phyloP scores from a whole-genome alignment of 64 coral and sea anemone species.

The Porites lutea region DNA sequence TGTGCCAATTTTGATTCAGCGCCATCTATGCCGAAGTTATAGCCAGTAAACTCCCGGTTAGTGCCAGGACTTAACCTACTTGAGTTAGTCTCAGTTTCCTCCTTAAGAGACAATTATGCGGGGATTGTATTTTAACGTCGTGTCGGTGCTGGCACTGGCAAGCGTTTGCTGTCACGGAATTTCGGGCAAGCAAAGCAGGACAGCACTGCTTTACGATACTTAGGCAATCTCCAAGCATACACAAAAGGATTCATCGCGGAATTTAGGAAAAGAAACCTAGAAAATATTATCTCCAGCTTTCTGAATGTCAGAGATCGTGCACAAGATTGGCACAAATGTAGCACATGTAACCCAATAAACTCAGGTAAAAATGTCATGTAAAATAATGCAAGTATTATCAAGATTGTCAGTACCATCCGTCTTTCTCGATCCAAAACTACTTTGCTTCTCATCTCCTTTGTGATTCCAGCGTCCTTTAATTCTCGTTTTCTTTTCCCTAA shows the following conservation, averaged over 20 bases:
- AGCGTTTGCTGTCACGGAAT: neutral
- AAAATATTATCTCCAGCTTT: conserved; percentile 19
- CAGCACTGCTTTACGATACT: conserved; percentile 7
- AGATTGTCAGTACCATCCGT: conserved; percentile 42
- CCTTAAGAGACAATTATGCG: no score
- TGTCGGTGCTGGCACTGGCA: neutral
- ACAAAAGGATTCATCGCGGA: conserved; percentile 46
- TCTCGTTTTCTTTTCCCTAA: conserved; percentile 23
- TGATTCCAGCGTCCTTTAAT: conserved; percentile 23
- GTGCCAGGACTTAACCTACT: no score
- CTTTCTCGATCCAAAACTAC: conserved; percentile 2
- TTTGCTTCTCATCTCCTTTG: neutral
- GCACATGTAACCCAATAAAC: conserved; percentile 29
- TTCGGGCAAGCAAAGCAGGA: neutral
- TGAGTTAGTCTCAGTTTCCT: no score
- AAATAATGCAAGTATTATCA: conserved; percentile 32
- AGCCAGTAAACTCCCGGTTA: no score
- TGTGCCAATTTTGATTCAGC: no score
- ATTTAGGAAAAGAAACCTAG: conserved; percentile 48
- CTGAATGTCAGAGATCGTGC: neutral
- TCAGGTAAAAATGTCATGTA: conserved; percentile 36
- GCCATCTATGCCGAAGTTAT: no score
- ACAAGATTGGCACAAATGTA: neutral
- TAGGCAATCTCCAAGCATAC: conserved; percentile 25
- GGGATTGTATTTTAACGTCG: neutral